Base-by-base conservation (phyloP, 2,797 vertebrate species). In the Betta splendens region DNA sequence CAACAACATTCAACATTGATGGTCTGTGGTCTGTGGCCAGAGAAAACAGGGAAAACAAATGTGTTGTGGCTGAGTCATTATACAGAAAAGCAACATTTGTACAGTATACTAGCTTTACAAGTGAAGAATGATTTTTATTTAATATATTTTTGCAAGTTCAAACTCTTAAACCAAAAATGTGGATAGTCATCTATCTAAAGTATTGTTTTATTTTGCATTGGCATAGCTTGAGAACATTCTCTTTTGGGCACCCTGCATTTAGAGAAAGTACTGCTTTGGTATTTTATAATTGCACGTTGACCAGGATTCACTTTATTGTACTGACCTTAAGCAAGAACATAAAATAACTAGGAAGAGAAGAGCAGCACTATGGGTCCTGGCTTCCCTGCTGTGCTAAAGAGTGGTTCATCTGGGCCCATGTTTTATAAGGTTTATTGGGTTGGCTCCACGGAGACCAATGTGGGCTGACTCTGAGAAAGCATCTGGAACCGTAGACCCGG, bases 401-500 rank as follows among this genome's bases (percentile, higher is more conserved):
- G 43, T 62, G 35, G 49, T 56, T 57, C 45, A 63, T 72, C 57
- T 60, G 50, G 73, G 47, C n/a, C 44, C 13, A 42, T 49, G 42
- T 40, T n/a, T n/a, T 61, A 32, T 71, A 18, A 54, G 76, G 73
- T 57, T 64, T 55, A 69, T 67, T 72, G 32, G 59, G 62, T 65
- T 48, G 52, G 31, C 64, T 69, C 52, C 28, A 2, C 25, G 52
- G 77, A 71, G 72, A 71, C 48, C 22, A 22, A 32, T 13, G 47
- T 52, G 38, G 25, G 22, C 26, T 38, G 46, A 39, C 57, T 75
- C 69, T 64, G 45, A 72, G 76, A 77, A 71, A 61, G 45, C 68
- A 40, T 65, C 23, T 37, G 20, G 23, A 69, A 55, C 26, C 37
- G 51, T 46, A 66, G 22, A 46, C 43, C 53, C 53, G 44, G 48